A percentile compares a stretch with the other conserved stretches of the same genome.
phyloP scores from a whole-genome alignment of 2,113 vertebrate species.

The Pedetes capensis region DNA sequence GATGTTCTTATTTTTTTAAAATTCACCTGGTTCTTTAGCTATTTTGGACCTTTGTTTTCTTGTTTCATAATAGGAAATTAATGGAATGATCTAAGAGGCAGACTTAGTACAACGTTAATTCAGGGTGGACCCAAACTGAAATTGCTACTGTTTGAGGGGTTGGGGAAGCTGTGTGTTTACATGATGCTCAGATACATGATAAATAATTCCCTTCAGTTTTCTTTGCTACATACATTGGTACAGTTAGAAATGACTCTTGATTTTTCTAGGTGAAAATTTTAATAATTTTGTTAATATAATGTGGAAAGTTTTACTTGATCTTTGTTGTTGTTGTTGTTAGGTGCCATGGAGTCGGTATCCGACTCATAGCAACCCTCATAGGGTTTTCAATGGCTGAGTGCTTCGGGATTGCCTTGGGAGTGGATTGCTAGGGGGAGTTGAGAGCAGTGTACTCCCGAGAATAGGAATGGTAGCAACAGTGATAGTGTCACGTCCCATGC shows the following conservation, averaged over 20 bases:
- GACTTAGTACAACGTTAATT: not conserved
- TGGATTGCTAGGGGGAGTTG: no score
- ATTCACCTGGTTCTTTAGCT: not conserved
- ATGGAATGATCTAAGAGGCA: not conserved
- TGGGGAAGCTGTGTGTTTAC: not conserved
- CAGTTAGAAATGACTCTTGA: not conserved
- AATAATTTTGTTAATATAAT: not conserved
- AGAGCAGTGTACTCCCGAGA: no score
- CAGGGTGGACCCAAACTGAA: not conserved
- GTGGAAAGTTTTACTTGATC: not conserved
- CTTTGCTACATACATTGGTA: not conserved
- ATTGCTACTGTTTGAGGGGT: not conserved
- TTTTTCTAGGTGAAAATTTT: not conserved
- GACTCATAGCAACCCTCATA: no score
- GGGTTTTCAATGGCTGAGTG: no score
- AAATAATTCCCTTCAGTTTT: not conserved
- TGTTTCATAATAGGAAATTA: not conserved
- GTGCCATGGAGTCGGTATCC: no score
- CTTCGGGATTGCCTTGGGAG: no score
- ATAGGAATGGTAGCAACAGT: no score
- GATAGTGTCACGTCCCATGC: not conserved
- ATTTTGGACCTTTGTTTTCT: not conserved
- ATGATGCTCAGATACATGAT: not conserved
- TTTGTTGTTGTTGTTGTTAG: no score
- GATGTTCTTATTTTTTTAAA: slow-evolving; percentile 3